Evolutionary conservation across 2,113 vertebrate genomes (phyloP), one percentile per base, ranked within the genome.

Genomic region (Brienomyrus longianalis): DNA sequence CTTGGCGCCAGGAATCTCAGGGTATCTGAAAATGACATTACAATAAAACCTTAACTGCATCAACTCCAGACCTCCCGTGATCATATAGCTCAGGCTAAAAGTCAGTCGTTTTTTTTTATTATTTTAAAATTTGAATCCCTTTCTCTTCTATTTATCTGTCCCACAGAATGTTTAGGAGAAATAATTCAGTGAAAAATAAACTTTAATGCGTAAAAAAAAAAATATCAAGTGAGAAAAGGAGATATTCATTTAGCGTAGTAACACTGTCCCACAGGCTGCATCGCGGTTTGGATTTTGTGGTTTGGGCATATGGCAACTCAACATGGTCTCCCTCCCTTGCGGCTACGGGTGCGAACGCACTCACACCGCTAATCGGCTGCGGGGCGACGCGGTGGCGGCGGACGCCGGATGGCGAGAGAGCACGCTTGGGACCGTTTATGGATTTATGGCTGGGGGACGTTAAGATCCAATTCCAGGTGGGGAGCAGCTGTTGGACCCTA

Each of bases 401-500:
- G 83, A 47, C 9, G 83, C 43, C 39, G 83, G 83, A 84, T 84
- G 83, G 83, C 8, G 23, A 84, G 39, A 84, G 23, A 48, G 83
- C 43, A 48, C 45, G 83, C 43, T 48, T 23, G 83, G 83, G 45
- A 84, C 83, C 45, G 83, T 84, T 84, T 84, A 47, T 47, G 45
- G 83, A 84, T 84, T 84, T 84, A 48, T 84, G 83, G 83, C 83
- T 47, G 45, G 83, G 45, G 83, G 83, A 84, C 19, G 13, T 31
- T 35, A 52, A 86, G 50, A 87, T 87, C 50, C n/a, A 54, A 35
- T 87, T 54, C 85, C 51, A 54, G 50, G 27, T 87, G 50, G 85
- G 85, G 50, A 87, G 27, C 50, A 87, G 50, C 85, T 87, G 85
- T 87, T 87, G 85, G 85, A 54, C 85, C 85, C 27, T 87, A 87